Evolutionary conservation across 2,797 vertebrate genomes (phyloP).

Genomic region (Urosaurus nigricauda): DNA sequence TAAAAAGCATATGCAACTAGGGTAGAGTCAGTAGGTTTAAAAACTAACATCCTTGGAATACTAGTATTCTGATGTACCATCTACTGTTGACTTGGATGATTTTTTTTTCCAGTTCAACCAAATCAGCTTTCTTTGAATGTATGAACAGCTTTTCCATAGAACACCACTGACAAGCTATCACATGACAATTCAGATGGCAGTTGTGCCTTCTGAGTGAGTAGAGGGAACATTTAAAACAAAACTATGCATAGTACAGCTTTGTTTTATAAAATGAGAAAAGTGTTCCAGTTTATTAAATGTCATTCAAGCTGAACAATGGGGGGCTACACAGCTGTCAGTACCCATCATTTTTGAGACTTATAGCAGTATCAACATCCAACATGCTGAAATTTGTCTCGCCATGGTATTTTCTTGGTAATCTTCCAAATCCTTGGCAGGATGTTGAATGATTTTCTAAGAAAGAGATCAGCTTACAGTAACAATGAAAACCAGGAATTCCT

Average conservation of each 20-base stretch:
- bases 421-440: constrained; percentile 4
- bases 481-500: neutral
- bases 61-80: neutral
- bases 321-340: neutral
- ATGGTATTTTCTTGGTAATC: neutral
- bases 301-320: neutral
- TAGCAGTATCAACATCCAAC: neutral
- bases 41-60: neutral
- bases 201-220: neutral
- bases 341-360: neutral
- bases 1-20: neutral
- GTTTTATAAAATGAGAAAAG: neutral
- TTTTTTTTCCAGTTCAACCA: neutral
- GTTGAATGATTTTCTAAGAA: constrained; percentile 15
- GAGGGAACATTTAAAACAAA: neutral
- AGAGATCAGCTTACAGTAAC: neutral
- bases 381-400: neutral
- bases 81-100: neutral
- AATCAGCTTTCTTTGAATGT: neutral
- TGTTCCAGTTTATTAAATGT: neutral
- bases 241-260: neutral
- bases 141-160: neutral
- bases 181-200: neutral
- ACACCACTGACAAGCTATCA: neutral
- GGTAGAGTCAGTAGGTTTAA: neutral